Evolutionary conservation across 2,797 vertebrate genomes (phyloP).

Genomic region (Brachyalestes nurse): DNA sequence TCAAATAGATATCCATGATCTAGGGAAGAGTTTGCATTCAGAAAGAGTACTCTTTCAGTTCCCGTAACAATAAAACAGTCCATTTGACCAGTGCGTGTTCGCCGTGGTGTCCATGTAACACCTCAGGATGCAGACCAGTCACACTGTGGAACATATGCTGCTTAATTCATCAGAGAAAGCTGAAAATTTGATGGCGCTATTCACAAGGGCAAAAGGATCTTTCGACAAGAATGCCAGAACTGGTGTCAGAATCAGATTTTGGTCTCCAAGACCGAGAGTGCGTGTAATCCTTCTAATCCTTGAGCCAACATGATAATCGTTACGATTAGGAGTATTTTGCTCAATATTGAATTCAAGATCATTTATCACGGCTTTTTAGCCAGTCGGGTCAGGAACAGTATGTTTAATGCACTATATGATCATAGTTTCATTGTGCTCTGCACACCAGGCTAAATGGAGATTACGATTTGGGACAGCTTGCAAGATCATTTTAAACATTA

Average conservation of each 20-base stretch:
- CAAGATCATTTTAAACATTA: too few relatives aligned
- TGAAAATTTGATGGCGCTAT: not conserved
- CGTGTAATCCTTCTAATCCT: constrained; percentile 11
- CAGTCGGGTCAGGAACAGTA: not conserved
- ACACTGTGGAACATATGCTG: not conserved
- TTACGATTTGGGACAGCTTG: too few relatives aligned
- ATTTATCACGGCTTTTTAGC: not conserved
- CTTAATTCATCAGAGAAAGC: not conserved
- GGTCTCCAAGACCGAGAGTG: not conserved
- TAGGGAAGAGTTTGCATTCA: not conserved
- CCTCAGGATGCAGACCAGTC: constrained; percentile 2
- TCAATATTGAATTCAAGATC: not conserved
- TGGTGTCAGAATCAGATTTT: not conserved
- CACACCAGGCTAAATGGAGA: too few relatives aligned
- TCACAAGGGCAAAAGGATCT: not conserved
- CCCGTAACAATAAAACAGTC: not conserved
- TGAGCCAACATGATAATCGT: not conserved
- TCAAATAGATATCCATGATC: not conserved
- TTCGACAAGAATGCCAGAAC: constrained; percentile 3
- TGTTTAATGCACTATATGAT: too few relatives aligned
- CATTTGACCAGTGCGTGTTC: not conserved
- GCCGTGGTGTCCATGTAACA: not conserved
- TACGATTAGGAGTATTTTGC: not conserved
- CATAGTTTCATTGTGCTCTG: too few relatives aligned
- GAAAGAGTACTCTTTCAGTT: not conserved